Evolutionary conservation across 2,113 vertebrate genomes (phyloP).

Genomic region (Pogonocichla stellata): DNA sequence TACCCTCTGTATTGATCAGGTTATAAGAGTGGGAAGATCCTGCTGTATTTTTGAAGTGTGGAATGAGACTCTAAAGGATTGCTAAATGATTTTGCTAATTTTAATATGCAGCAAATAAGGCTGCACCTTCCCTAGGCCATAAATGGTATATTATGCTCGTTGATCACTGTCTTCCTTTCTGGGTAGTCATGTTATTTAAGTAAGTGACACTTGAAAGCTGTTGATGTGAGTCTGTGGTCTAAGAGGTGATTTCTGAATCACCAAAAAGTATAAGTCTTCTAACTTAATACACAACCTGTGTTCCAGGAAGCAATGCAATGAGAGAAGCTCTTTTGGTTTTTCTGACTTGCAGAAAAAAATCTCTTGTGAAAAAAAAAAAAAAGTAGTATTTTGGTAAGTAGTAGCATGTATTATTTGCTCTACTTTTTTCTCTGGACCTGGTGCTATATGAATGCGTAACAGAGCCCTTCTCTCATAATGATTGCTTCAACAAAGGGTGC

Average conservation of each 20-base stretch:
- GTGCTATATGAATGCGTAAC: neutral
- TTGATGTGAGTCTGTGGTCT: neutral
- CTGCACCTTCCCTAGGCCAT: neutral
- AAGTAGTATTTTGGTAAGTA: neutral
- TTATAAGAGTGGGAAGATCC: neutral
- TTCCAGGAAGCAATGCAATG: neutral
- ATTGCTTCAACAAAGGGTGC: neutral
- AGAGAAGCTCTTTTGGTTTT: neutral
- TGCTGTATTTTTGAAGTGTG: neutral
- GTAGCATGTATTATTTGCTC: neutral
- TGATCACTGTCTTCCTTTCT: neutral
- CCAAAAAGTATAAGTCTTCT: neutral
- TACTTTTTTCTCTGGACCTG: neutral
- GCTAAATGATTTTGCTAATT: neutral
- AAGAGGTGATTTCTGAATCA: neutral
- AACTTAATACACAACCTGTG: neutral
- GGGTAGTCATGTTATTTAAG: neutral
- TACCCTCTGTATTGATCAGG: neutral
- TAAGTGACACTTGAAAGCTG: neutral
- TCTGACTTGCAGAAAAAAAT: neutral
- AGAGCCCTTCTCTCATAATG: neutral
- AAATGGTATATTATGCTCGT: neutral
- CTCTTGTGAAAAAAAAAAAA: accelerated
- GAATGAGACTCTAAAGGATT: neutral
- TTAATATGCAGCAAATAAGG: neutral